Percentiles rank a stretch among this genome's conserved stretches.
Evolutionary conservation across 1,140 invertebrate species (phyloP).

Genomic region (Camponotus floridanus): DNA sequence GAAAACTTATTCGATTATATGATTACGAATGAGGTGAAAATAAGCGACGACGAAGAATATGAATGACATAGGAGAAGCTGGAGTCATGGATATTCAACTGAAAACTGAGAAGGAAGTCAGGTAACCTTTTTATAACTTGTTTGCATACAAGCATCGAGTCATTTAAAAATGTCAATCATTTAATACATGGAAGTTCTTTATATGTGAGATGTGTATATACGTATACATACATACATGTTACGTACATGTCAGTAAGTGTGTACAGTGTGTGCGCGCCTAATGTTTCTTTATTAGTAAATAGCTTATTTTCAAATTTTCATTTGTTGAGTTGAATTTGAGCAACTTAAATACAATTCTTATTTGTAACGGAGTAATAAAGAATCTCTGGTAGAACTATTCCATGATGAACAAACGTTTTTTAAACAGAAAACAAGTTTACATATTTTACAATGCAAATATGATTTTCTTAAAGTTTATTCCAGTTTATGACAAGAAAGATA

Average conservation of each 20-base stretch:
- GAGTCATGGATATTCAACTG: conserved; percentile 72
- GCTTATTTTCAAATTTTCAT: too few relatives aligned
- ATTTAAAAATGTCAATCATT: background rate
- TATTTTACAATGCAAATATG: background rate
- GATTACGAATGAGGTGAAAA: background rate
- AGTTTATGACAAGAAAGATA: background rate
- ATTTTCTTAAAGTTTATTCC: conserved; percentile 1
- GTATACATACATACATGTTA: background rate
- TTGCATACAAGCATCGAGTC: background rate
- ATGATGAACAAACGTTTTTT: too few relatives aligned
- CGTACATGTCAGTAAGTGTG: background rate
- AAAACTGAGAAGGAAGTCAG: conserved; percentile 65
- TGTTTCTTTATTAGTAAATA: too few relatives aligned
- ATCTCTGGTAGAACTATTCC: too few relatives aligned
- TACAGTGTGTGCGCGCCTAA: too few relatives aligned
- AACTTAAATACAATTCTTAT: too few relatives aligned
- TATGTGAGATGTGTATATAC: background rate
- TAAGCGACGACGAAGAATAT: conserved; percentile 75
- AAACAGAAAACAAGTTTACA: background rate
- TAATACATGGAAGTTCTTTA: background rate
- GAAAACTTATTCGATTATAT: too few relatives aligned
- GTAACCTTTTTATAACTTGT: conserved; percentile 71
- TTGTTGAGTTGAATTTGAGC: too few relatives aligned
- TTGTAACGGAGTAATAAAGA: too few relatives aligned
- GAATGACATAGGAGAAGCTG: conserved; percentile 78